A percentile compares a stretch with the other conserved stretches of the same genome.
Evolutionary conservation across 2,888 invertebrate species (phyloP).

Genomic region (Thereva nobilitata): DNA sequence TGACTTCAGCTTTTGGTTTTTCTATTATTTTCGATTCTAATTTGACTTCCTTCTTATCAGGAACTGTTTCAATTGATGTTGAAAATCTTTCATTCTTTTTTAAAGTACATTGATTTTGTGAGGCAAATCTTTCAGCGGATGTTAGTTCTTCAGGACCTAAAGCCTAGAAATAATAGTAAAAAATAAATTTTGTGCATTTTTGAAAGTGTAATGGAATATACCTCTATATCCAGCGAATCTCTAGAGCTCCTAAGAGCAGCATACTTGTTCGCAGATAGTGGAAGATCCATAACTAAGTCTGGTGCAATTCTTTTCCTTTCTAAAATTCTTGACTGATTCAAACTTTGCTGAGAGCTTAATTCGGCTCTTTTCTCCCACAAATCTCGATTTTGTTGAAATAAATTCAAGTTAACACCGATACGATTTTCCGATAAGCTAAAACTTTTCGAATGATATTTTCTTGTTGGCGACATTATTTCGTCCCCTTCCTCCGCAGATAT

Average conservation of each 20-base stretch:
- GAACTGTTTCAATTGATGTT: constrained; percentile 37
- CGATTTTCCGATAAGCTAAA: constrained; percentile 44
- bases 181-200: constrained; percentile 54
- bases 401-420: constrained; percentile 38
- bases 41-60: constrained; percentile 43
- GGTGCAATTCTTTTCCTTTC: constrained; percentile 64
- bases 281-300: constrained; percentile 82
- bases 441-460: constrained; percentile 45
- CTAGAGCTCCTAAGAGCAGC: constrained; percentile 48
- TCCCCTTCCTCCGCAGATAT: constrained; percentile 28
- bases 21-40: constrained; percentile 44
- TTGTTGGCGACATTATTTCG: constrained; percentile 34
- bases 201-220: constrained; percentile 15
- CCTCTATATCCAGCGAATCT: constrained; percentile 50
- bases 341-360: constrained; percentile 60
- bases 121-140: constrained; percentile 76
- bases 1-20: constrained; percentile 43
- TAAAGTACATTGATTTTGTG: constrained; percentile 76
- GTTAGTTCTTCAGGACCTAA: constrained; percentile 68
- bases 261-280: constrained; percentile 61
- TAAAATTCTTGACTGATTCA: constrained; percentile 54
- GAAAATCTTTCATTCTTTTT: constrained; percentile 64
- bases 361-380: constrained; percentile 66
- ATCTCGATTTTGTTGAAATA: constrained; percentile 60
- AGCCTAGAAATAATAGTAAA: constrained; percentile 44